Evolutionary conservation across 2,888 invertebrate genomes (phyloP).

Genomic region (Polymixis lichenea): DNA sequence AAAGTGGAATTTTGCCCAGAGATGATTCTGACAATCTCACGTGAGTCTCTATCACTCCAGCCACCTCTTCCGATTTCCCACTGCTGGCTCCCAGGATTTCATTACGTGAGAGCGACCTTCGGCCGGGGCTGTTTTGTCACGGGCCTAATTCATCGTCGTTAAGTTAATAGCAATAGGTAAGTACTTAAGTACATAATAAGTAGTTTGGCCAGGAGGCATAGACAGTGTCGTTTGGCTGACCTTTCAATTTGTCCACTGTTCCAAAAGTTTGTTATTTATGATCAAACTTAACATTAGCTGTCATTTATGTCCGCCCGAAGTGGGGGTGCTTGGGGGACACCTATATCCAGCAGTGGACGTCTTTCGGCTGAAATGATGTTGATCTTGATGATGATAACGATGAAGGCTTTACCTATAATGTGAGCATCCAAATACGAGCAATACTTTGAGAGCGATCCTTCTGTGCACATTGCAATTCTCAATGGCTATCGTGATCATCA

Average conservation of each 20-base stretch:
- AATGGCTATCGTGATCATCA: slow-evolving; percentile 78
- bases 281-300: neutral
- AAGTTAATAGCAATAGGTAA: neutral
- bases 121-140: neutral
- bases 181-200: neutral
- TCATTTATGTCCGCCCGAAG: too few species aligned
- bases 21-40: neutral
- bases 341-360: neutral
- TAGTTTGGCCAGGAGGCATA: neutral
- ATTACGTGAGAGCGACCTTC: neutral
- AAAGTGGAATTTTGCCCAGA: neutral
- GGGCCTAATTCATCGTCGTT: neutral
- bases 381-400: too few species aligned
- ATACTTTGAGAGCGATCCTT: slow-evolving; percentile 78
- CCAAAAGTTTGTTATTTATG: neutral
- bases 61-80: neutral
- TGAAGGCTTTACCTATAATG: slow-evolving; percentile 77
- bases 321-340: too few species aligned
- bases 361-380: neutral
- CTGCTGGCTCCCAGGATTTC: neutral
- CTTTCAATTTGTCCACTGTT: neutral
- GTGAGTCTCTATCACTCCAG: neutral
- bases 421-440: slow-evolving; percentile 81
- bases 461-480: slow-evolving; percentile 77
- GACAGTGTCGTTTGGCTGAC: neutral